Evolutionary conservation across 2,797 vertebrate genomes (phyloP), one percentile per base, ranked within the genome.

Genomic region (Muraenolepis orangiensis): DNA sequence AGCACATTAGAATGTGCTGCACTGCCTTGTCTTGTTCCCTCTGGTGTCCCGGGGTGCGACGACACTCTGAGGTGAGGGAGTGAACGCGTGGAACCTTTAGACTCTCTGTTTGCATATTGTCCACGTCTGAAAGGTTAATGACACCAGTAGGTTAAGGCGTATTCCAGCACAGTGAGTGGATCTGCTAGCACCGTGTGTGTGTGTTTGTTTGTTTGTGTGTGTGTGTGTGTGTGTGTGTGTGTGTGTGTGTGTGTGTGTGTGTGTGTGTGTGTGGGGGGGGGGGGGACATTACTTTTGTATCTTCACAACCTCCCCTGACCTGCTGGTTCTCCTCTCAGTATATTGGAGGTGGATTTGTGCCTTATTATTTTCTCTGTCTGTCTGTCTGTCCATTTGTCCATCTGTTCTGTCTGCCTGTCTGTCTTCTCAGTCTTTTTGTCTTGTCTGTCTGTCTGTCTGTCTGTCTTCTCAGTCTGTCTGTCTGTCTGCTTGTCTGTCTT

Each of bases 81-180:
- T 73, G 26, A 81, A 76, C 79, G 79, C 76, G 75, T 79, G 80
- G 79, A 86, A 80, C 80, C 82, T n/a, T 3, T 30, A n/a, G 23
- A 51, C 12, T 7, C 72, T 11, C 73, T 71, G 79, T 90, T 87
- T 86, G 86, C 76, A 87, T 91, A 82, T 85, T 87, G 86, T 83
- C 70, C 79, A 82, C 84, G 68, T 90, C 82, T 89, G 78, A 91
- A 86, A 88, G 82, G 76, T 87, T 90, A 90, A 90, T 85, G 74
- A 79, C 82, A 90, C 85, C 89, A 89, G 86, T 79, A 81, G 88
- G 88, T 85, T 79, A 80, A 75, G 74, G 72, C 80, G 61, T 68
- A 76, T 76, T 20, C 23, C 46, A 30, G 29, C n/a, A 72, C 73
- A 61, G 72, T 61, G 31, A 72, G 32, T 4, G 69, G 4, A 67